A percentile compares a stretch with the other conserved stretches of the same genome.
phyloP scores from a whole-genome alignment of 2,797 vertebrate species.

The Gorsachius magnificus region DNA sequence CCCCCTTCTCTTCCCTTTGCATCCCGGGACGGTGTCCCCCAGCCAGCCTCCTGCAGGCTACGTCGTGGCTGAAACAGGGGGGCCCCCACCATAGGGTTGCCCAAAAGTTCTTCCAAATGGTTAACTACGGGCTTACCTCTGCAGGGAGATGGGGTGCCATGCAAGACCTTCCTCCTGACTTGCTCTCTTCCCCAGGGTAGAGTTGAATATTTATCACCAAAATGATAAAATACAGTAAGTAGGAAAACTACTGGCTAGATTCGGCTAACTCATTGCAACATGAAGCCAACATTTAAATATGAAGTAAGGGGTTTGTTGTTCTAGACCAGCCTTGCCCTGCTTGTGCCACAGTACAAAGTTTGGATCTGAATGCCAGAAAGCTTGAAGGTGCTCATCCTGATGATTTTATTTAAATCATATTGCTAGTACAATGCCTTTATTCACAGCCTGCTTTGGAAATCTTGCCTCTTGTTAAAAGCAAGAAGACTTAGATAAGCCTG shows the following conservation, averaged over 20 bases:
- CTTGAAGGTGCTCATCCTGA: neutral
- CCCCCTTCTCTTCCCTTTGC: neutral
- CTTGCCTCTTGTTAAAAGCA: neutral
- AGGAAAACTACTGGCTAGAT: neutral
- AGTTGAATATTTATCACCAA: neutral
- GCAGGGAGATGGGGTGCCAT: neutral
- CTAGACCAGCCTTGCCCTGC: neutral
- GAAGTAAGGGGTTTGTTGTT: neutral
- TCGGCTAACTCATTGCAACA: neutral
- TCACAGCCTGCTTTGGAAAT: neutral
- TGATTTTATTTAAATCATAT: neutral
- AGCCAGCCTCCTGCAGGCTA: neutral
- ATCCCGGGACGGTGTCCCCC: neutral
- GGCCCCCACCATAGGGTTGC: neutral
- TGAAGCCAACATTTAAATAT: constrained; percentile 14
- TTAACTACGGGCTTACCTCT: neutral
- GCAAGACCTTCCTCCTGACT: neutral
- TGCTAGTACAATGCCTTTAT: neutral
- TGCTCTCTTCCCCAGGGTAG: neutral
- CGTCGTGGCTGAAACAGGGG: accelerated
- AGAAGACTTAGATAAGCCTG: constrained; percentile 9
- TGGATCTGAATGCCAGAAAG: neutral
- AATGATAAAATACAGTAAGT: neutral
- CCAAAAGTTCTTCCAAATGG: neutral
- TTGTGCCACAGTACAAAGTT: neutral